Conservation (phyloP, 2,888 invertebrate genomes). For the Lapara coniferarum region DNA sequence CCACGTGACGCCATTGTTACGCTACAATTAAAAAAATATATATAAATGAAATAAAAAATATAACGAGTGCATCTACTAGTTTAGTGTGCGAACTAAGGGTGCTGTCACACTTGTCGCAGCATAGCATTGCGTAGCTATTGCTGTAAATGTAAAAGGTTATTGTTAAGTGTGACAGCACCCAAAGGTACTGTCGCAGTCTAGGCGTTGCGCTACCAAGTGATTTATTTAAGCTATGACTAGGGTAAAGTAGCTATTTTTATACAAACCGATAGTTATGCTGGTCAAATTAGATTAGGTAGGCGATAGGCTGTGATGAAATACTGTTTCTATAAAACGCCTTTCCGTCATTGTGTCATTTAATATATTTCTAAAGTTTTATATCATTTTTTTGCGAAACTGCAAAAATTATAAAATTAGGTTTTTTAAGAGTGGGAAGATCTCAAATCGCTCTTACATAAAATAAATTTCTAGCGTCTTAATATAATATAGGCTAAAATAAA, state of each 20-base stretch:
- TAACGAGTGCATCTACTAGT: conserved; percentile 18
- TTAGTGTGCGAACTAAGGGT: conserved; percentile 18
- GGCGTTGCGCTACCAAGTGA: background rate
- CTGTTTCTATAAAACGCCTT: background rate
- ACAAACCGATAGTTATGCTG: background rate
- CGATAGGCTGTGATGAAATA: conserved; percentile 12
- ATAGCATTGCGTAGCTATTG: too few species aligned
- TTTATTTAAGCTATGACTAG: background rate
- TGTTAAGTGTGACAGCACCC: background rate
- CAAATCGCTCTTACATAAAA: background rate
- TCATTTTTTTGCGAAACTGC: background rate
- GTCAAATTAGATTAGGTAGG: conserved; percentile 9
- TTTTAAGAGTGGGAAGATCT: background rate
- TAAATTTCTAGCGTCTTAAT: too few species aligned
- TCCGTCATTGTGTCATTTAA: background rate
- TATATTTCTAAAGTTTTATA: background rate
- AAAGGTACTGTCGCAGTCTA: background rate
- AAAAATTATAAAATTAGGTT: background rate
- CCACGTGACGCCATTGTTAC: conserved; percentile 41
- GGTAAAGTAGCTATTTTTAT: conserved; percentile 4
- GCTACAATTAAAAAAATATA: conserved; percentile 44
- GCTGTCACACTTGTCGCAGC: background rate
- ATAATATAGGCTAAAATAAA: too few species aligned
- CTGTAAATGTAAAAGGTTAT: background rate
- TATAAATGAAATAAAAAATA: conserved; percentile 47